Percentiles rank a stretch among this genome's conserved stretches.
These are phyloP conservation scores for Mixornis gularis DNA, from an alignment of 2,113 vertebrate species.

Conservation along the genomic window DNA sequence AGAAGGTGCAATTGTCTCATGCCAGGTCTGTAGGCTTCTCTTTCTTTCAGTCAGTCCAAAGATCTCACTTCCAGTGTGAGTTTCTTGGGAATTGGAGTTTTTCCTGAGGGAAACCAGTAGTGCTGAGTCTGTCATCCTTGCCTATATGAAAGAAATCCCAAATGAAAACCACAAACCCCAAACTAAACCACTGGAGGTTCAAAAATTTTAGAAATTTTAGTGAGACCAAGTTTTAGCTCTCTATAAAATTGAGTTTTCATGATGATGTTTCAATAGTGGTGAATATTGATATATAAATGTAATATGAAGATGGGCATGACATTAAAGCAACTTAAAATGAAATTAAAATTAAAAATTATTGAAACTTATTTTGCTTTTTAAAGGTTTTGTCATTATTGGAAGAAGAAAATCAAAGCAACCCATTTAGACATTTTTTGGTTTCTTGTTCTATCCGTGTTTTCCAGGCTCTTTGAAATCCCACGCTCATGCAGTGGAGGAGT, in stretches of 20 bases:
- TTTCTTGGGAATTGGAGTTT: background rate
- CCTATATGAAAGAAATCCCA: background rate
- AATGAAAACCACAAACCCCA: background rate
- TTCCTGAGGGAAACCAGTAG: background rate
- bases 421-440: background rate
- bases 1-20: background rate
- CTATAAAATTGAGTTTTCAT: background rate
- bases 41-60: background rate
- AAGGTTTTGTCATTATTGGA: background rate
- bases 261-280: background rate
- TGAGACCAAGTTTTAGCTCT: background rate
- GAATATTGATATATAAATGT: background rate
- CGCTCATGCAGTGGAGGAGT: fast-evolving
- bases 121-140: background rate
- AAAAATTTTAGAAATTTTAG: background rate
- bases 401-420: background rate
- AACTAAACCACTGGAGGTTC: background rate
- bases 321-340: background rate
- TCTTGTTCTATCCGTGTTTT: fast-evolving
- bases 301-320: background rate
- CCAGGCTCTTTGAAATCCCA: background rate
- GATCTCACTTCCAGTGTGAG: background rate
- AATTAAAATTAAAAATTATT: background rate
- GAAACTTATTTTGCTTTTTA: background rate
- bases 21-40: background rate